Evolutionary conservation across 2,888 invertebrate genomes (phyloP), one percentile per base, ranked within the genome.

Genomic region (Piscicola geometra): DNA sequence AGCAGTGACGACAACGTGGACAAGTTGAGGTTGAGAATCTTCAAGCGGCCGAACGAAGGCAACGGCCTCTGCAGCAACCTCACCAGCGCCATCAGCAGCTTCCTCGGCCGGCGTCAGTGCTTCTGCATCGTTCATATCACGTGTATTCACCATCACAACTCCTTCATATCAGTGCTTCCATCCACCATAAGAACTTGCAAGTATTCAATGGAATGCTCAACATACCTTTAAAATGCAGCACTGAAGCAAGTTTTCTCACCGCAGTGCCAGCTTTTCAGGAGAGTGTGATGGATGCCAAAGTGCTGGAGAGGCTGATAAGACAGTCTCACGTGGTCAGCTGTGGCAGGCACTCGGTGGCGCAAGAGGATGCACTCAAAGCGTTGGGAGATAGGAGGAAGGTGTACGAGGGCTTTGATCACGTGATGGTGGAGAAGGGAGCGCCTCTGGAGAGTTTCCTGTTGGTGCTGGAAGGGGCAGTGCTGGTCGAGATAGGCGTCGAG

Each of bases 391-490:
- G n/a, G 21, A 41, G 33, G 30, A 75, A 67, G 30, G 32, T 67
- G n/a, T 47, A 36, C 41, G 41, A 68, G 21, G 75, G 41, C 9
- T 33, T 75, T 28, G 33, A 50, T 28, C 75, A 64, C 33, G 67
- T 75, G 28, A 70, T 76, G 15, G 74, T 69, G 18, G 74, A 76
- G 47, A 66, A 33, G 21, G 66, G 66, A n/a, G 35, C 41, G 35
- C 30, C 64, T 9, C 35, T 71, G 66, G 50, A 71, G 28, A 41
- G n/a, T 15, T 71, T 76, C 33, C 66, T 71, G 30, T 32, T 76
- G 25, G 33, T 76, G 21, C 33, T 76, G 66, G 71, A 76, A 47
- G 76, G 76, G 21, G 60, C 28, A 5, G 76, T 76, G 32, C 18
- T 60, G 47, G 52, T 76, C 25, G 64, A 50, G 21, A 47, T 76